These are phyloP conservation scores for Oreochromis niloticus DNA, from an alignment of 2,113 vertebrate species.

Conservation along the genomic window DNA sequence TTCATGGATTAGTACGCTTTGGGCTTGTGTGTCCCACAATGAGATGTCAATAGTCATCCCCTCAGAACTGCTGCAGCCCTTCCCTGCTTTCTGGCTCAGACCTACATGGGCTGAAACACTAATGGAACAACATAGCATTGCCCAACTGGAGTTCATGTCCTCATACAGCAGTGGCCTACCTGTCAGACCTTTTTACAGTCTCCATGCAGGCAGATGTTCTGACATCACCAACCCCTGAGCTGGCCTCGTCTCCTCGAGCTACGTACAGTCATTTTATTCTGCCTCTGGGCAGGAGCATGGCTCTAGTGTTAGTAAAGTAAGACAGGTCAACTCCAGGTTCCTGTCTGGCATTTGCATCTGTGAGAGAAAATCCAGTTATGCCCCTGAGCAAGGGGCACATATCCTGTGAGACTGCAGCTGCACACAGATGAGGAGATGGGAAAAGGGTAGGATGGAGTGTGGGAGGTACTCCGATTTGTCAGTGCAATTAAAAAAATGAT, in stretches of 20 bases:
- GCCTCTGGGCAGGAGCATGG: conserved; percentile 19
- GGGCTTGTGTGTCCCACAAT: conserved; percentile 40
- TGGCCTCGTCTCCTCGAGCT: conserved; percentile 29
- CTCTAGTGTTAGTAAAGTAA: conserved; percentile 28
- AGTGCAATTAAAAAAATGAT: not conserved
- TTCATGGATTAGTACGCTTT: conserved; percentile 48
- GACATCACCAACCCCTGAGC: conserved; percentile 52
- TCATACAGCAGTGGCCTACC: conserved; percentile 57
- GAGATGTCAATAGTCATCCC: conserved; percentile 48
- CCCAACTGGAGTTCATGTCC: conserved; percentile 65
- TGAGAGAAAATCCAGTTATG: conserved; percentile 21
- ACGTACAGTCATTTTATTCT: conserved; percentile 33
- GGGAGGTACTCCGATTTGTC: not conserved
- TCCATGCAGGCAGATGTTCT: conserved; percentile 60
- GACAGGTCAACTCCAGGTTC: conserved; percentile 38
- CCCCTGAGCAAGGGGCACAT: conserved; percentile 35
- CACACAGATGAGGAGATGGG: not conserved
- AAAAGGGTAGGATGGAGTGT: not conserved
- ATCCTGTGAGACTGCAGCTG: conserved; percentile 33
- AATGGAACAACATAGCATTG: conserved; percentile 50
- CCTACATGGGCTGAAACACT: conserved; percentile 26
- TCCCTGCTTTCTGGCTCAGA: conserved; percentile 24
- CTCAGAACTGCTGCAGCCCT: conserved; percentile 11
- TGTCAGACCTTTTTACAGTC: conserved; percentile 61
- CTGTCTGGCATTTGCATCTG: conserved; percentile 39